These are phyloP conservation scores for Orestias chungarensis DNA, from an alignment of 2,797 vertebrate genomes.

Conservation along the genomic window DNA sequence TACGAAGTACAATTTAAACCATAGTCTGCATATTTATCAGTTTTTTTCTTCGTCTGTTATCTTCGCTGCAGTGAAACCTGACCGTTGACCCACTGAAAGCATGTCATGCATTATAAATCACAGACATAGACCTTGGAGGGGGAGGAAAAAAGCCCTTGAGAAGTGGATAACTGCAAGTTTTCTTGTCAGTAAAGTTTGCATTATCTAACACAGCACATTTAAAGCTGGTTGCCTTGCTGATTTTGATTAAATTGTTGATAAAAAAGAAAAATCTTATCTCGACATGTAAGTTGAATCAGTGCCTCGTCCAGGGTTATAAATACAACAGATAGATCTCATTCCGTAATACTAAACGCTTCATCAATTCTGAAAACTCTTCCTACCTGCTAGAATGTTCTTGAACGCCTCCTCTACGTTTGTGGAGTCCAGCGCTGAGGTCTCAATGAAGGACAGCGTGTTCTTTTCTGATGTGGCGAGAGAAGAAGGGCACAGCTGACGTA, in stretches of 20 bases:
- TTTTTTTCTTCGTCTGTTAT: neutral
- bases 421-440: slow-evolving; percentile 96
- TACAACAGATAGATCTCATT: neutral
- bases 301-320: neutral
- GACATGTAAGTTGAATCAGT: neutral
- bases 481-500: neutral
- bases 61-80: neutral
- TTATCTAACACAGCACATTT: neutral
- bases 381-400: slow-evolving; percentile 98
- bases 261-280: neutral
- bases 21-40: neutral
- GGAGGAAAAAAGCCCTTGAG: neutral
- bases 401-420: slow-evolving; percentile 98
- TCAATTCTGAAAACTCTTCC: neutral
- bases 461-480: slow-evolving; percentile 84
- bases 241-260: neutral
- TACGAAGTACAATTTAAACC: neutral
- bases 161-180: neutral
- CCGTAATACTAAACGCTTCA: neutral
- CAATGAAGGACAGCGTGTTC: slow-evolving; percentile 97
- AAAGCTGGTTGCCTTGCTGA: neutral
- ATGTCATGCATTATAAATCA: neutral
- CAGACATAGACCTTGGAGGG: neutral
- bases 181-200: neutral
- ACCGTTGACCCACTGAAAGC: neutral